A percentile compares a stretch with the other conserved stretches of the same genome.
These are phyloP conservation scores for Chrysochloris asiatica DNA, from an alignment of 2,113 vertebrate genomes.

Conservation along the genomic window DNA sequence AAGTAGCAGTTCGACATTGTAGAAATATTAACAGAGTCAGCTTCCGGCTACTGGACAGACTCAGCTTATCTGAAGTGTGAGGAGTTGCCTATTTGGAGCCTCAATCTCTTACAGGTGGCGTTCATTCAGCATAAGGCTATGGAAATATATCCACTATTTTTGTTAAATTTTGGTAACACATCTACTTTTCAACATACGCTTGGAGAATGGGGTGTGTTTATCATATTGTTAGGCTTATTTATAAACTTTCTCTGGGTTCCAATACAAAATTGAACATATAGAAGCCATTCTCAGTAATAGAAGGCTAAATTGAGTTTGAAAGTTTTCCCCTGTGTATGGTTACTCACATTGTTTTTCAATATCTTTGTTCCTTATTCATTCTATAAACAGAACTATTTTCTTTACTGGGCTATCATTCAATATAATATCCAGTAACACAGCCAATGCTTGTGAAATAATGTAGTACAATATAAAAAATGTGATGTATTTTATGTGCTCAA, in stretches of 20 bases:
- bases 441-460: background rate
- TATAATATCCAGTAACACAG: background rate
- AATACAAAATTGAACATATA: background rate
- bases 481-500: background rate
- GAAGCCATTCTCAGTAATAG: background rate
- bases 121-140: background rate
- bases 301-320: background rate
- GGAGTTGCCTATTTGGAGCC: background rate
- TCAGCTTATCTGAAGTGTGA: background rate
- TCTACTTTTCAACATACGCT: background rate
- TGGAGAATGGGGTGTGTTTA: background rate
- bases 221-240: background rate
- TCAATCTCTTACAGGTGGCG: background rate
- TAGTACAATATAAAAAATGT: background rate
- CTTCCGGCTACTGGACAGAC: background rate
- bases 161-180: too few species aligned
- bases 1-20: background rate
- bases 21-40: background rate
- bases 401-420: constrained; percentile 1
- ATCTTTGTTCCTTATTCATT: constrained; percentile 2
- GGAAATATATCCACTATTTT: background rate
- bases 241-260: background rate
- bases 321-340: background rate
- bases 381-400: background rate
- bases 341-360: constrained; percentile 33